These are phyloP conservation scores for Lindbergichthys nudifrons DNA, from an alignment of 2,797 vertebrate genomes.

Conservation along the genomic window DNA sequence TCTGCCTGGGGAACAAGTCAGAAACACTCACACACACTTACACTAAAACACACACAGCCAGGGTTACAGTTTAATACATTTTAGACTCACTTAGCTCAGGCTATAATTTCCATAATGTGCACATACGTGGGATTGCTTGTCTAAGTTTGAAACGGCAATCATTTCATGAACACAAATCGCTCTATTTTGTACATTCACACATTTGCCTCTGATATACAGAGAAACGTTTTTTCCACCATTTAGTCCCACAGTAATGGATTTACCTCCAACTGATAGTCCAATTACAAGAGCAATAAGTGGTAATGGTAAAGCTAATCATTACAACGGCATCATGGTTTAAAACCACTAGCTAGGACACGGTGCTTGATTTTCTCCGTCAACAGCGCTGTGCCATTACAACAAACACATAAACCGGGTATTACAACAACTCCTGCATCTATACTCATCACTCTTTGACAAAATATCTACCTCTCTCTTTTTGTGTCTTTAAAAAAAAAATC, in stretches of 20 bases:
- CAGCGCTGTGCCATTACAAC: slow-evolving; percentile 47
- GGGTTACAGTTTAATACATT: slow-evolving; percentile 1
- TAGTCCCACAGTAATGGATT: slow-evolving; percentile 67
- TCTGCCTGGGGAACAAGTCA: slow-evolving; percentile 18
- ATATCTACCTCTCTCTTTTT: not conserved
- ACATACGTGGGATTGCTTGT: slow-evolving; percentile 8
- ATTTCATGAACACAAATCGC: slow-evolving; percentile 24
- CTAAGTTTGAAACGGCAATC: slow-evolving; percentile 41
- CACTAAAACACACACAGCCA: slow-evolving; percentile 15
- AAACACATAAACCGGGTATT: slow-evolving; percentile 55
- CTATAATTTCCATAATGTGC: slow-evolving; percentile 23
- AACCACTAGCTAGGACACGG: slow-evolving; percentile 45
- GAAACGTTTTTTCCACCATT: slow-evolving; percentile 30
- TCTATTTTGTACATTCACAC: slow-evolving; percentile 2
- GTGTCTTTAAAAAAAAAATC: too few relatives aligned
- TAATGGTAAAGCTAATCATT: slow-evolving; percentile 72
- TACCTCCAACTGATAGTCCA: slow-evolving; percentile 71
- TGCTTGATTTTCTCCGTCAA: slow-evolving; percentile 31
- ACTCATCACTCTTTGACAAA: slow-evolving; percentile 1
- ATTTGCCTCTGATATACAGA: not conserved
- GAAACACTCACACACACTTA: slow-evolving; percentile 4
- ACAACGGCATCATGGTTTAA: slow-evolving; percentile 48
- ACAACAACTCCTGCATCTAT: slow-evolving; percentile 13
- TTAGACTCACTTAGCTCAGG: slow-evolving; percentile 30
- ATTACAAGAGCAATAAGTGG: slow-evolving; percentile 74